Conservation (phyloP, 2,888 invertebrate species). For the Smittia sp. region DNA sequence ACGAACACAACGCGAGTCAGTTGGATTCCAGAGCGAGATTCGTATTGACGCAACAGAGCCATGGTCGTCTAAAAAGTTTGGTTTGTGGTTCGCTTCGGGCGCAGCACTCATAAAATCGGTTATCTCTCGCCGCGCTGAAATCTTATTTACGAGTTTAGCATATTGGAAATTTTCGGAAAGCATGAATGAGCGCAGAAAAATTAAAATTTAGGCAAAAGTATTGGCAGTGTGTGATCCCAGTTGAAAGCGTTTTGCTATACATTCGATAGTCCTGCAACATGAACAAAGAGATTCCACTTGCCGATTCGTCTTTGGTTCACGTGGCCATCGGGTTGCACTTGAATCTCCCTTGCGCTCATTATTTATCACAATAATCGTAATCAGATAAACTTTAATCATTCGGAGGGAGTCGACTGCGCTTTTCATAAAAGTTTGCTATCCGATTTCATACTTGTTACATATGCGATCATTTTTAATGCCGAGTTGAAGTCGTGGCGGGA, state of each 20-base stretch:
- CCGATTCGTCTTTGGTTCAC: neutral
- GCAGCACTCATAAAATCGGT: neutral
- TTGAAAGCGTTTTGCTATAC: neutral
- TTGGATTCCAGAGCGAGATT: too few relatives aligned
- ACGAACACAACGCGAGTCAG: too few relatives aligned
- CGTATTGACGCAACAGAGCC: too few relatives aligned
- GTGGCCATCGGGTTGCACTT: neutral
- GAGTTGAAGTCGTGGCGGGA: neutral
- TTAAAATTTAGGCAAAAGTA: neutral
- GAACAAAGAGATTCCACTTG: conserved; percentile 3
- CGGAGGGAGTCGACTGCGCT: neutral
- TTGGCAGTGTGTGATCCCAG: neutral
- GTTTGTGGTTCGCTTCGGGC: neutral
- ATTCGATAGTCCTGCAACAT: neutral
- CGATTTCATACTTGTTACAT: neutral
- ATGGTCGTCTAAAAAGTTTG: too few relatives aligned
- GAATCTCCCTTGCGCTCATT: neutral
- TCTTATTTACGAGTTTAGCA: conserved; percentile 1
- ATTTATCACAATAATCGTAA: neutral
- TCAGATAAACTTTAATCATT: conserved; percentile 9
- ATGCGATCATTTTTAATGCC: neutral
- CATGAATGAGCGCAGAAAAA: neutral
- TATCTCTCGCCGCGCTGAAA: neutral
- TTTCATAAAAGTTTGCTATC: neutral
- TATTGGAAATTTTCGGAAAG: neutral